phyloP scores from a whole-genome alignment of 2,113 vertebrate genomes.

The Xyrauchen texanus region DNA sequence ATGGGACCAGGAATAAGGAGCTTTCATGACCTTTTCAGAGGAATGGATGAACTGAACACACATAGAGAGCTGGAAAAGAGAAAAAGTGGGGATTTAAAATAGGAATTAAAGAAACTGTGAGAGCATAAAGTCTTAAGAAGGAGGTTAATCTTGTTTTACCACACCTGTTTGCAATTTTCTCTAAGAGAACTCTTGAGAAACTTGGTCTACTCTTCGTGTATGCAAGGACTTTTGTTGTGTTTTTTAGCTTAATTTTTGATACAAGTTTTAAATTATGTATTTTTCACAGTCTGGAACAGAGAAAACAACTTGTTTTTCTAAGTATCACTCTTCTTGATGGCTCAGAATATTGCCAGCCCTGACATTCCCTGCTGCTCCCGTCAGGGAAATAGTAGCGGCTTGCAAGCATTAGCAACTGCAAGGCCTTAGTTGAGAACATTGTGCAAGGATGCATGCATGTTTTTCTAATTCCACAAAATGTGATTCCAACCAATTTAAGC shows the following conservation, averaged over 20 bases:
- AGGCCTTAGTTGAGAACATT: neutral
- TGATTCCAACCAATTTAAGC: too few relatives aligned
- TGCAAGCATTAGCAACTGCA: too few relatives aligned
- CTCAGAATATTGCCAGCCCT: neutral
- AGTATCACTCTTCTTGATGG: neutral
- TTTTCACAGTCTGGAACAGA: neutral
- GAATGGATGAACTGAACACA: slow-evolving; percentile 19
- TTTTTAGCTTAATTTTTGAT: too few relatives aligned
- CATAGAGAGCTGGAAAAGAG: slow-evolving; percentile 34
- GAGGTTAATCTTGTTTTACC: neutral
- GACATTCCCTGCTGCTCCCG: neutral
- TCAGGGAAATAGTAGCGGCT: neutral
- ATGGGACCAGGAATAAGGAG: slow-evolving; percentile 5
- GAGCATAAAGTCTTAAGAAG: neutral
- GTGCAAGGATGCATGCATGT: neutral
- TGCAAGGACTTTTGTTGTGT: neutral
- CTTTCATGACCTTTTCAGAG: slow-evolving; percentile 46
- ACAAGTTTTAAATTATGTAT: neutral
- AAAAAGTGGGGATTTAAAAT: neutral
- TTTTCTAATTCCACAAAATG: too few relatives aligned
- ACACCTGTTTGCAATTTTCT: too few relatives aligned
- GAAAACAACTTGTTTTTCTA: neutral
- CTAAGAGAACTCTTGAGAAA: too few relatives aligned
- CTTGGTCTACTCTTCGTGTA: too few relatives aligned
- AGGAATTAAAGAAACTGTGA: neutral